Percentiles rank a stretch among this genome's conserved stretches.
Evolutionary conservation across 2,113 vertebrate genomes (phyloP).

Genomic region (Lanius collurio): DNA sequence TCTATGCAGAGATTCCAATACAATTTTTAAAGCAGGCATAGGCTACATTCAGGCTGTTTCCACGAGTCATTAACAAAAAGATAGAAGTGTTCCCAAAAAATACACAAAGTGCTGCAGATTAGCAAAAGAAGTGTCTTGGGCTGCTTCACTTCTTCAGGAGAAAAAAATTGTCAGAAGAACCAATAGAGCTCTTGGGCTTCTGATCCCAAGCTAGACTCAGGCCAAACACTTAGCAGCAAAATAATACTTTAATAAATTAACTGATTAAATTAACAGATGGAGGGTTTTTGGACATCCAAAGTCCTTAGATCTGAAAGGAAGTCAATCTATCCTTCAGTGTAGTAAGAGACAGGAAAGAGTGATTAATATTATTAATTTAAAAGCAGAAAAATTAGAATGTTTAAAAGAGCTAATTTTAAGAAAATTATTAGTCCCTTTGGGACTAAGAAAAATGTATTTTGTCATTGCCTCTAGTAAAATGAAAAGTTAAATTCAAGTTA

Average conservation of each 20-base stretch:
- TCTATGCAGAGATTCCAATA: not conserved
- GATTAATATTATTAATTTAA: not conserved
- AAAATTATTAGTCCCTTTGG: not conserved
- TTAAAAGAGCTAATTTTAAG: not conserved
- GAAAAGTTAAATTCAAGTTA: not conserved
- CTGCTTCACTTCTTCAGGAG: not conserved
- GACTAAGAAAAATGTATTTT: not conserved
- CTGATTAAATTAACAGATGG: not conserved
- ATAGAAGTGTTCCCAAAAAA: not conserved
- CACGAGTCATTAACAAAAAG: not conserved
- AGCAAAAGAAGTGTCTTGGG: not conserved
- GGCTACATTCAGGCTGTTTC: not conserved
- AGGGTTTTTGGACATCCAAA: not conserved
- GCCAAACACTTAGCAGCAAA: not conserved
- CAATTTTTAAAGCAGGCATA: not conserved
- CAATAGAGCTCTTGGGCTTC: not conserved
- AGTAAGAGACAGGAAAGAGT: not conserved
- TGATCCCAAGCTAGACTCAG: not conserved
- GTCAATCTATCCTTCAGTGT: not conserved
- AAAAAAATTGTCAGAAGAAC: not conserved
- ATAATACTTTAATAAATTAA: not conserved
- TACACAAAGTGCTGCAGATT: not conserved
- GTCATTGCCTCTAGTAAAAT: not conserved
- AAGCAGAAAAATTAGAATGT: not conserved
- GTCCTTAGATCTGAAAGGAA: not conserved